Evolutionary conservation across 1,140 invertebrate species (phyloP), one percentile per base, ranked within the genome.

Genomic region (Phenacoccus solenopsis): DNA sequence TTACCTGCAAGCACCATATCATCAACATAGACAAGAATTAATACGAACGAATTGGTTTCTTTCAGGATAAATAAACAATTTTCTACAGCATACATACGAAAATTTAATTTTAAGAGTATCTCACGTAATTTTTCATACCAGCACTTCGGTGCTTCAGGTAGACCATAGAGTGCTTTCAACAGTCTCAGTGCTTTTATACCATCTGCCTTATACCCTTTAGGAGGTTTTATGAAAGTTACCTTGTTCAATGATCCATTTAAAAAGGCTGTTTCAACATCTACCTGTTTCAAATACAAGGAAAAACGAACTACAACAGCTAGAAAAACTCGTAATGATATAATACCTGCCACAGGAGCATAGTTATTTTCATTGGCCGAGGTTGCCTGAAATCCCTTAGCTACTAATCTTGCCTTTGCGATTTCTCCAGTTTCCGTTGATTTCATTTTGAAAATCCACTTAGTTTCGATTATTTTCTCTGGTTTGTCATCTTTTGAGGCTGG

Each of bases 351-450:
- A 49, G 75, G 75, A 9, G 74, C 75, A 32, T 74, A 73, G 12
- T 72, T 70, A 71, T 7, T 7, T 32, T 75, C 74, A 61, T 7
- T 59, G 7, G 7, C 20, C 20, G 5, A 4, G 7, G 21, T 5
- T 28, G 13, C 30, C 64, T 28, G 27, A 68, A 3, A 20, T 3
- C 21, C 67, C 21, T 32, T 70, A 12, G 21, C 27, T 16, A 38
- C 16, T 67, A 75, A 30, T 32, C 73, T 64, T 38, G 73, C 74
- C 71, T 75, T 74, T 61, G 72, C 74, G 7, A 71, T 71, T 61
- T 27, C 10, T 12, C 20, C 32, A 24, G 2, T 10, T 27, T 5
- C 27, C 4, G 7, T 22, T 4, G 7, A 4, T 22, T 69, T 69
- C 5, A 24, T 5, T 13, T 35, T 7, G 20, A 76, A 75, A 22